Evolutionary conservation across 92 coral and sea anemone genomes (phyloP), one percentile per base, ranked within the genome.

Genomic region (Epizoanthus scotinus): DNA sequence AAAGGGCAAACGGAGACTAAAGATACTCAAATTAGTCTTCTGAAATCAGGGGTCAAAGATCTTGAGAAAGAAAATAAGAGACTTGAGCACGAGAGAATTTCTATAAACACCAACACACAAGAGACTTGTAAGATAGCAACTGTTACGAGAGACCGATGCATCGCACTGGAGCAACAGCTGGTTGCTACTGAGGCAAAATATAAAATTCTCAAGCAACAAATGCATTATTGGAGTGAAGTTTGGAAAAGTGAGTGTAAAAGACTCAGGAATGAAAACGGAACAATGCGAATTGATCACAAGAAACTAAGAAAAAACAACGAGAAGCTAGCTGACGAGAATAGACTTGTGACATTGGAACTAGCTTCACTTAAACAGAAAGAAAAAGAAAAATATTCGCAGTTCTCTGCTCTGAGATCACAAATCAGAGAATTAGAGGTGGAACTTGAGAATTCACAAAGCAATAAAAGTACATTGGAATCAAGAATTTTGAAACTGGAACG

Each of bases 11-110:
- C 47, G 69, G 81, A 59, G 26, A 58, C 81, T 12, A 75, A 75
- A 59, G 81, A 75, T 59, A 75, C 81, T 38, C 81, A 75, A 24
- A 75, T 75, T 19, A 7, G 81, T 12, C 49, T 75, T 14, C 31
- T 75, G 15, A 75, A 60, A 40, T 75, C 81, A 21, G 63, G 67
- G 24, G 81, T 75, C 47, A 75, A 60, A 75, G 81, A 75, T 12
- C 67, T 75, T 28, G 81, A 75, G 49, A 75, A 75, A 59, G 81
- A 75, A 40, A 75, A 59, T 40, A 75, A 75, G 61, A 58, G 57
- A 24, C 81, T 75, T 14, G 59, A 75, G 28, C 68, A 75, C 17
- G 81, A 75, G 40, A 75, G 67, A 15, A 2, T 17, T 22, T 58
- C 81, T 13, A 75, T 75, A 58, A 57, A 60, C 49, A 28, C 26